Evolutionary conservation across 1,140 invertebrate species (phyloP), one percentile per base, ranked within the genome.

Genomic region (Trachymyrmex septentrionalis): DNA sequence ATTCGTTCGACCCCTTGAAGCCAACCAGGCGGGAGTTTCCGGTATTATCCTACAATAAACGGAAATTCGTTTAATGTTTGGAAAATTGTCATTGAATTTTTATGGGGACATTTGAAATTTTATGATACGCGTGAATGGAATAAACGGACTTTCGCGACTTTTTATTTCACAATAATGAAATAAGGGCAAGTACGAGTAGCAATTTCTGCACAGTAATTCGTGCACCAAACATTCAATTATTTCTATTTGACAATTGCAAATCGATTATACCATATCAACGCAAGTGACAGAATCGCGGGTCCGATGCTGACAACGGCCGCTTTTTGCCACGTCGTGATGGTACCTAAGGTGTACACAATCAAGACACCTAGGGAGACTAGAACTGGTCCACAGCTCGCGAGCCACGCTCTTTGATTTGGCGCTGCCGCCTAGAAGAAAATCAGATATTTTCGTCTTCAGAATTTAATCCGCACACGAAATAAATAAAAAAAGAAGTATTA

Each of bases 11-110:
- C 96, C 96, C 76, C 96, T 94, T 24, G 96, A 94, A 0, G 96
- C 94, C 21, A 97, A 92, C 97, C 97, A 98, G 1, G 96, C 96
- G 1, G 97, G 97, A 38, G 96, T 97, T 92, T 98, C 97, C 0
- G 97, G 97, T 24, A 97, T 95, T 77, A 96, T 95, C 72, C 96
- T 96, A 21, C 10, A 55, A n/a, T n/a, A n/a, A n/a, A n/a, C n/a
- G n/a, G 10, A 71, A 24, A 14, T 27, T 55, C 3, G 4, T 55
- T 66, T 9, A 66, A 19, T 7, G 19, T 57, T 67, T 7, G 21
- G n/a, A 80, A 67, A 9, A 80, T 50, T 16, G 19, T n/a, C n/a
- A 5, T 30, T 38, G 5, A 57, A 30, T 34, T n/a, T 53, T 78
- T 16, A 48, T 16, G 19, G 16, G 3, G 30, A 48, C 30, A 50